Base-by-base conservation (phyloP, 37 sponge, comb jelly and placozoan genomes). In the Axinella damicornis region DNA sequence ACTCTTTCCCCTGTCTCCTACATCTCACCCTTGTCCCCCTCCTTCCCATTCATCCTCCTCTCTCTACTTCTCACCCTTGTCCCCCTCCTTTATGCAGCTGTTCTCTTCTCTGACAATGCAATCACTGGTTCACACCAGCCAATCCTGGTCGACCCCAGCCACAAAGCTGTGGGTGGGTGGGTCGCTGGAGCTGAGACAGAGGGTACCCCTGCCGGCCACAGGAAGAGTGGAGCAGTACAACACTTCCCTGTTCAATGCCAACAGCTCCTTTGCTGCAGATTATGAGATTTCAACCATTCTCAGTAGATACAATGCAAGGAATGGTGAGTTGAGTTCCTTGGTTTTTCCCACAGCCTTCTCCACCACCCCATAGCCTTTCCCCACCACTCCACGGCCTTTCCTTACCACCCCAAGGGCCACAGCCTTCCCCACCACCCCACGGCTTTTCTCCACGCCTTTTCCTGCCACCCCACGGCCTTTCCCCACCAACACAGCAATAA, bases 251-350 rank as follows among this genome's bases (percentile, higher is more conserved):
- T 20, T 88, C 41, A 87, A 90, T 70, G 46, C 53, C 18, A 70
- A 41, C 30, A 59, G 95, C 21, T 36, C 25, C 2, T 53, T 21
- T 21, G 71, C 86, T 55, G 58, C 75, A 13, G 89, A 91, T 39
- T 88, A 85, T 73, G 83, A 90, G 40, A 31, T 94, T 2, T 76
- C 32, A 33, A 73, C 66, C 53, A 90, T 94, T 0, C 61, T 94
- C 32, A 75, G 71, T 20, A 34, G 46, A 24, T 90, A 94, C 69
- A 74, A 67, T 20, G 53, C 46, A 36, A 73, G 95, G 46, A 83
- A 94, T 80, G 70, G 93, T 92, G 62, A 78, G 93, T 17, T 0
- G n/a, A n/a, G n/a, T n/a, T n/a, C n/a, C n/a, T n/a, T n/a, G n/a
- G n/a, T n/a, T n/a, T n/a, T n/a, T n/a, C n/a, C n/a, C n/a, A n/a